These are phyloP conservation scores for Parnassius mnemosyne DNA, from an alignment of 2,888 invertebrate genomes.

Conservation along the genomic window DNA sequence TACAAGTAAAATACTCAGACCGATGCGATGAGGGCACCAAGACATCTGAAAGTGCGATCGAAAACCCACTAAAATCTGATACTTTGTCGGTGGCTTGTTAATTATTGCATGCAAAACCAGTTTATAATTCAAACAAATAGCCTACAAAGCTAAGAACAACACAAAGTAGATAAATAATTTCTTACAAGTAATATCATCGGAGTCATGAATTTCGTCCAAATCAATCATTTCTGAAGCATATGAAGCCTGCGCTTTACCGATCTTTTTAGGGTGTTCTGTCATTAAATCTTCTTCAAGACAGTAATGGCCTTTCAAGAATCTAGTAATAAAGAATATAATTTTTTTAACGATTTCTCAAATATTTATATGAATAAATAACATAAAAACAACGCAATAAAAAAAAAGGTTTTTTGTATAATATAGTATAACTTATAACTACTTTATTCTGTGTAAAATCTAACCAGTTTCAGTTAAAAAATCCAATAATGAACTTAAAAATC, in stretches of 20 bases:
- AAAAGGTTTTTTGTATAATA: too few relatives aligned
- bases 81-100: too few relatives aligned
- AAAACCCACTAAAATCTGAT: too few relatives aligned
- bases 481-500: too few relatives aligned
- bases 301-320: slow-evolving; percentile 63
- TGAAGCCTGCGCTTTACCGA: slow-evolving; percentile 9
- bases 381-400: too few relatives aligned
- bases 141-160: background rate
- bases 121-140: background rate
- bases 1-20: too few relatives aligned
- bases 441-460: too few relatives aligned
- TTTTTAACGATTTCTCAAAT: too few relatives aligned
- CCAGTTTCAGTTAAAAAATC: too few relatives aligned
- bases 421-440: too few relatives aligned
- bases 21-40: too few relatives aligned
- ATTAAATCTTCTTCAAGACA: slow-evolving; percentile 46
- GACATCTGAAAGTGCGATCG: too few relatives aligned
- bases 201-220: slow-evolving; percentile 26
- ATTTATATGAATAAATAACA: background rate
- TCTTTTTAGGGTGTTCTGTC: slow-evolving; percentile 7
- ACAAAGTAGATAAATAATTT: background rate
- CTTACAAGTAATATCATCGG: slow-evolving; percentile 32
- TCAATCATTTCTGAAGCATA: slow-evolving; percentile 40
- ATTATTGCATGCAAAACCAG: background rate
- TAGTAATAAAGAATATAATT: slow-evolving; percentile 30